Evolutionary conservation across 2,113 vertebrate species (phyloP).

Genomic region (Hippocampus barbouri): DNA sequence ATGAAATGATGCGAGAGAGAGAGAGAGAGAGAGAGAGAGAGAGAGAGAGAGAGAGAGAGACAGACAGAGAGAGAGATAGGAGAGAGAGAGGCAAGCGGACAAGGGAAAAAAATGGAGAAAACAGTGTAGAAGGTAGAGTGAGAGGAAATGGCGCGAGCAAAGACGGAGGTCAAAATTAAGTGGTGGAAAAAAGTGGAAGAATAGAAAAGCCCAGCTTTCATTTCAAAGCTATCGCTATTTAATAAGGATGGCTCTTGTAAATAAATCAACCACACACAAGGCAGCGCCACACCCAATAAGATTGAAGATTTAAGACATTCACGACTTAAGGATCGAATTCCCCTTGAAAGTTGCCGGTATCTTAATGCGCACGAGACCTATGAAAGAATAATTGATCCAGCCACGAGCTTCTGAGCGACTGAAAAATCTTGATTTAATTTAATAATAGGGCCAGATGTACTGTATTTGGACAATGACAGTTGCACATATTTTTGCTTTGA

Average conservation of each 20-base stretch:
- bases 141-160: not conserved
- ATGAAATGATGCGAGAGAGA: conserved; percentile 12
- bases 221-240: conserved; percentile 22
- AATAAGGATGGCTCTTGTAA: conserved; percentile 14
- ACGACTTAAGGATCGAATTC: conserved; percentile 7
- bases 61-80: not conserved
- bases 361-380: conserved; percentile 18
- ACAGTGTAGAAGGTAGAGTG: conserved; percentile 7
- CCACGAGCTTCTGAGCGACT: not conserved
- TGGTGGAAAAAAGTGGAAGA: not conserved
- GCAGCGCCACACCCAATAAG: not conserved
- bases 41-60: not conserved
- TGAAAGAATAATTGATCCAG: conserved; percentile 25
- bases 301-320: not conserved
- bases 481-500: not conserved
- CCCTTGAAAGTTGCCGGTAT: conserved; percentile 6
- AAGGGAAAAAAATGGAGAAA: not conserved
- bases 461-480: not conserved
- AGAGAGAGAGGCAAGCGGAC: not conserved
- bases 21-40: not conserved
- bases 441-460: not conserved
- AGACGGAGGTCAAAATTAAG: not conserved
- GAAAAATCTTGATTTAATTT: conserved; percentile 11
- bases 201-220: conserved; percentile 12
- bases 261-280: conserved; percentile 18